phyloP scores from a whole-genome alignment of 37 sponge, comb jelly and placozoan genomes.

The Chondrosia reniformis region DNA sequence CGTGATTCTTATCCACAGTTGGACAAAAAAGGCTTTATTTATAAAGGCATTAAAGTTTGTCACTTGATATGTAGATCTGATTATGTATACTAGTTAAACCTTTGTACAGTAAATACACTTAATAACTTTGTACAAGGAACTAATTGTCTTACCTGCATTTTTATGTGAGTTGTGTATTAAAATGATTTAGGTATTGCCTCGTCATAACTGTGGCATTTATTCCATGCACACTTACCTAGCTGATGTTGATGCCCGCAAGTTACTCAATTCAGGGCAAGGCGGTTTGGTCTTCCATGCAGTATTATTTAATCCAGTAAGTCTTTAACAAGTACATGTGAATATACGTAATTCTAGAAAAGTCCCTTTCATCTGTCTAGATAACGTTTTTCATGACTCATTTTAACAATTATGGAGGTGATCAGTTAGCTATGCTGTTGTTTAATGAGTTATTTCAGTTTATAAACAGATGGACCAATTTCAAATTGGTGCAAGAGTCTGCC shows the following conservation, averaged over 20 bases:
- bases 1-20: constrained; percentile 41
- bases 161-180: too few species aligned
- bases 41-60: constrained; percentile 56
- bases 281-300: constrained; percentile 70
- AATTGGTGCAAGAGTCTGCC: constrained; percentile 44
- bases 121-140: too few species aligned
- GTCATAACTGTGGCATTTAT: constrained; percentile 78
- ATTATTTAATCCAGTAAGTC: constrained; percentile 62
- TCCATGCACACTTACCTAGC: constrained; percentile 47
- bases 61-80: constrained; percentile 5
- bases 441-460: constrained; percentile 50
- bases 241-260: neutral
- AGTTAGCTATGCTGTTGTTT: constrained; percentile 59
- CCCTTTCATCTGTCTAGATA: constrained; percentile 41
- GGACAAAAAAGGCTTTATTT: constrained; percentile 62
- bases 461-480: constrained; percentile 52
- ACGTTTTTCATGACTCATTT: constrained; percentile 89
- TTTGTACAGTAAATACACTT: too few species aligned
- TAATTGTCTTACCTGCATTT: too few species aligned
- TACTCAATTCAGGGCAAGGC: constrained; percentile 34
- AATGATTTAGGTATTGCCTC: constrained; percentile 76
- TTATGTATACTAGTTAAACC: too few species aligned
- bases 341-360: neutral
- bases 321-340: constrained; percentile 4
- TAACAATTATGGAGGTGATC: constrained; percentile 71